These are phyloP conservation scores for Rynchops niger DNA, from an alignment of 2,113 vertebrate genomes.

Conservation along the genomic window DNA sequence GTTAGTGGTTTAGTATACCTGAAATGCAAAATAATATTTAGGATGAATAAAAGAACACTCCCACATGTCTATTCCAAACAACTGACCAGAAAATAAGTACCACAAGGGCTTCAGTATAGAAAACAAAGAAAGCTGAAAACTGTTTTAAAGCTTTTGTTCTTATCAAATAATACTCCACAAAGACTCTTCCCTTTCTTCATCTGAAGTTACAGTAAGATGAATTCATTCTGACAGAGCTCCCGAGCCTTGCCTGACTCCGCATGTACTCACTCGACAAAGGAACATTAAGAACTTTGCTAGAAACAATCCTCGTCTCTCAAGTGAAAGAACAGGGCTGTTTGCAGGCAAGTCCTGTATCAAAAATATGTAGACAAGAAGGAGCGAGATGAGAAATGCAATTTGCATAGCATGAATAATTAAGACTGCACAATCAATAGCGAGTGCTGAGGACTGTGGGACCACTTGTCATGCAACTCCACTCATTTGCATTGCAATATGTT, in stretches of 20 bases:
- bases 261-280: not conserved
- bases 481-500: constrained; percentile 51
- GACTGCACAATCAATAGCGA: constrained; percentile 35
- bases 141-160: not conserved
- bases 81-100: not conserved
- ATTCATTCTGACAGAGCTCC: constrained; percentile 13
- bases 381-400: constrained; percentile 60
- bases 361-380: constrained; percentile 61
- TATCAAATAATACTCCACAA: not conserved
- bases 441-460: constrained; percentile 22
- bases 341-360: constrained; percentile 37
- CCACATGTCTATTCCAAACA: not conserved
- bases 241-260: not conserved
- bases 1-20: constrained; percentile 98
- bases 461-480: constrained; percentile 36
- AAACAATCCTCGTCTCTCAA: constrained; percentile 33
- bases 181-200: not conserved
- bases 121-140: not conserved
- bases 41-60: not conserved
- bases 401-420: constrained; percentile 64
- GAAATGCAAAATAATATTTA: constrained; percentile 53
- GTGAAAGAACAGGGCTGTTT: constrained; percentile 44
- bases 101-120: not conserved
- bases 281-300: constrained; percentile 53
- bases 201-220: not conserved